Conservation (phyloP, 2,113 vertebrate species). For the Salvelinus namaycush region DNA sequence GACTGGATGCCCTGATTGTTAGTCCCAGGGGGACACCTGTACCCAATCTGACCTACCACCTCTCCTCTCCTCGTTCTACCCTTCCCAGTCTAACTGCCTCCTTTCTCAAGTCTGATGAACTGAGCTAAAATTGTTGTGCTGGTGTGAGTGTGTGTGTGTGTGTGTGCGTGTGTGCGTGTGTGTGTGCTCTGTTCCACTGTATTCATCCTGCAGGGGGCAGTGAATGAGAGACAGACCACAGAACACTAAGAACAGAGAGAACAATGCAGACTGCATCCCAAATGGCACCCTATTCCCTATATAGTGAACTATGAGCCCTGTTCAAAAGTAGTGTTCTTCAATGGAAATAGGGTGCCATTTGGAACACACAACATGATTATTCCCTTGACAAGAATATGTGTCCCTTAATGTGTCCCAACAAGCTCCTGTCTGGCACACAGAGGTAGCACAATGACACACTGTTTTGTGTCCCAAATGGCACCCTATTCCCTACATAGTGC, state of each 20-base stretch:
- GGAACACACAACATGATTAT: neutral
- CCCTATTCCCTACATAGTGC: too few species aligned
- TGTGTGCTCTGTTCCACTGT: slow-evolving; percentile 2
- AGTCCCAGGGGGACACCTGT: slow-evolving; percentile 42
- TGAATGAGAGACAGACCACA: neutral
- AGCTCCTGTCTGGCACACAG: neutral
- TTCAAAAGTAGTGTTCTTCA: too few species aligned
- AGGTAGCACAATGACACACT: too few species aligned
- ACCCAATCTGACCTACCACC: slow-evolving; percentile 20
- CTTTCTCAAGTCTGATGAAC: slow-evolving; percentile 11
- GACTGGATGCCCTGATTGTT: slow-evolving; percentile 28
- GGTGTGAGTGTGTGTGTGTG: neutral
- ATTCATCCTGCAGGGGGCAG: slow-evolving; percentile 28
- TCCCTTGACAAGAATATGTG: slow-evolving; percentile 7
- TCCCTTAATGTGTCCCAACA: neutral
- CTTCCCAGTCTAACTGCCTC: neutral
- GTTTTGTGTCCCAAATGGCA: too few species aligned
- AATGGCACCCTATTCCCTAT: too few species aligned
- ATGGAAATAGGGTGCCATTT: too few species aligned
- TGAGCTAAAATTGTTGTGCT: slow-evolving; percentile 1
- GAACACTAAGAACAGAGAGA: neutral
- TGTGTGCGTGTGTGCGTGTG: neutral
- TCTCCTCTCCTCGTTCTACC: neutral
- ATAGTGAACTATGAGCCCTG: too few species aligned
- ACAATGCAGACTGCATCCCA: too few species aligned